These are phyloP conservation scores for Papilio protenor DNA, from an alignment of 2,888 invertebrate genomes.

Conservation along the genomic window DNA sequence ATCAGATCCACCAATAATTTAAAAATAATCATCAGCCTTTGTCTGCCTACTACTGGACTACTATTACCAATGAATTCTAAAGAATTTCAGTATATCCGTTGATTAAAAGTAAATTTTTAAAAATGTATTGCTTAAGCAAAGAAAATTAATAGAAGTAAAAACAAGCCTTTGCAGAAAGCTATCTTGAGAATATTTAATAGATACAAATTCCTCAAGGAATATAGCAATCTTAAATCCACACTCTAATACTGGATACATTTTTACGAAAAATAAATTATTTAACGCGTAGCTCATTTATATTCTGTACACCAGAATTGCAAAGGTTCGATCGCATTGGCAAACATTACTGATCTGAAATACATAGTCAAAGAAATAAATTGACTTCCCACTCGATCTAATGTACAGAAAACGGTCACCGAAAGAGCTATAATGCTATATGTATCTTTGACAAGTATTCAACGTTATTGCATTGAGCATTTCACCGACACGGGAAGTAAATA, in stretches of 20 bases:
- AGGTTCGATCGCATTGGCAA: not conserved
- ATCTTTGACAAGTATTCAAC: not conserved
- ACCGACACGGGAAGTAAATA: not conserved
- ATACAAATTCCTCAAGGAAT: not conserved
- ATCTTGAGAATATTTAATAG: not conserved
- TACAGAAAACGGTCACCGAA: not conserved
- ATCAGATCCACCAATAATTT: no score
- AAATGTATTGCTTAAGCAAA: no score
- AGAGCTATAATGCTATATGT: not conserved
- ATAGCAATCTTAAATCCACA: not conserved
- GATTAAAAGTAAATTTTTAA: no score
- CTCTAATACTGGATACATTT: not conserved
- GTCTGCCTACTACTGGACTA: no score
- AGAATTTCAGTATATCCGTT: no score
- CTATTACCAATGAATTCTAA: no score
- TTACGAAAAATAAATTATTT: slow-evolving; percentile 15
- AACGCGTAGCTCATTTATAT: not conserved
- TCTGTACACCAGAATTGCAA: not conserved
- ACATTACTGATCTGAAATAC: not conserved
- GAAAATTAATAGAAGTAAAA: no score
- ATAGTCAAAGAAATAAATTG: not conserved
- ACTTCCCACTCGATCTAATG: not conserved
- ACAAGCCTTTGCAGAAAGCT: not conserved
- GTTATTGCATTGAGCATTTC: not conserved
- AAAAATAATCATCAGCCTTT: no score